Base-by-base conservation (phyloP, 2,113 vertebrate genomes). In the Pseudorhombus dupliciocellatus region DNA sequence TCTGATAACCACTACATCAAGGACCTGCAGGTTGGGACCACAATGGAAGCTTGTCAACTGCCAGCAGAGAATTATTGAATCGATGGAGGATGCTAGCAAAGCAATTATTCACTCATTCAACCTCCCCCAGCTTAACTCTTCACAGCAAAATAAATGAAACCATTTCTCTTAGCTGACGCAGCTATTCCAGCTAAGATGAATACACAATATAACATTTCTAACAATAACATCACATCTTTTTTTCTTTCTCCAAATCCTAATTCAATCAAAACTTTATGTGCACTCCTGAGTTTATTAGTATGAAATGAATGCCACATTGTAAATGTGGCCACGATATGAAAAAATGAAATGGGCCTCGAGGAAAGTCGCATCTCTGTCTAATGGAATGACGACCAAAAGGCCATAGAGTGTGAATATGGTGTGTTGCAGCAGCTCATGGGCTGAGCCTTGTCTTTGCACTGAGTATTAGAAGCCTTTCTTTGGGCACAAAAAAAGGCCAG, bases 391-490 rank as follows among this genome's bases (percentile, higher is more conserved):
- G 61, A 66, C 42, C 62, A 77, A 84, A 79, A 59, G 54, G 60
- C 58, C 67, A 65, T 60, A 64, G 55, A 68, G 51, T 34, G 55
- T 58, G 82, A 72, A 51, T 56, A 57, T 62, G 30, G 51, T 75
- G 66, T 66, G 53, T 34, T 28, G 1, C 73, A 40, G 65, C 52
- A 68, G 71, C 83, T 66, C 67, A 80, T 66, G 58, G 81, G 70
- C 46, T 5, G 46, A 77, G 79, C 51, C 75, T 70, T 73, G 73
- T 71, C 79, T 83, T 75, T 78, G 78, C 79, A 77, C 73, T 87
- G 55, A 40, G 81, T 65, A 73, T 89, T 83, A 84, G 73, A 64
- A 64, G 74, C 67, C 79, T 87, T 86, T 81, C 69, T 61, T 71
- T 22, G 2, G 42, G 20, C 65, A 89, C 81, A 88, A 89, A 77